Percentiles rank a stretch among this genome's conserved stretches.
Conservation (phyloP, 64 coral and sea anemone species). For the Pachyseris speciosa region DNA sequence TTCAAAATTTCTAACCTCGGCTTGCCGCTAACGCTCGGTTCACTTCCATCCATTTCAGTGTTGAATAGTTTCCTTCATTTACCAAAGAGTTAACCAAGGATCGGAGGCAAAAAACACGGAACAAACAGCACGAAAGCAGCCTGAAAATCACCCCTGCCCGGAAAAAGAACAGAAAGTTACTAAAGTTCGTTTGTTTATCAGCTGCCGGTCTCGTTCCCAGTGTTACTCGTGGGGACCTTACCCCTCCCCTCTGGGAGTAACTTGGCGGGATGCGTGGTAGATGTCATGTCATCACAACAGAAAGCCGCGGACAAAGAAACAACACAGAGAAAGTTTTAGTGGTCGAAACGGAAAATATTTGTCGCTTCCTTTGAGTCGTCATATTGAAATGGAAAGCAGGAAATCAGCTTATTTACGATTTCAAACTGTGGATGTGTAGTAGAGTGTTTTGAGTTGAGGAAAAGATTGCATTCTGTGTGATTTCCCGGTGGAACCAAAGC, state of each 20-base stretch:
- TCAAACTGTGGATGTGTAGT: neutral
- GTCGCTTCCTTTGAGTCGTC: neutral
- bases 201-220: neutral
- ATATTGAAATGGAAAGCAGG: constrained; percentile 13
- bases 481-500: too few relatives aligned
- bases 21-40: neutral
- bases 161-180: too few relatives aligned
- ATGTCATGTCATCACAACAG: constrained; percentile 6
- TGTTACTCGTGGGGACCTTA: neutral
- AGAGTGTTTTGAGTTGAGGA: neutral
- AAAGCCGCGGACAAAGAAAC: constrained; percentile 23
- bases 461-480: neutral
- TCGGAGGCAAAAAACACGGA: neutral
- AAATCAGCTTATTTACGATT: neutral
- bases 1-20: neutral
- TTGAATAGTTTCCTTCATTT: neutral
- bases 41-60: neutral
- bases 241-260: neutral
- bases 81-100: neutral
- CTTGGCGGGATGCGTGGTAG: neutral
- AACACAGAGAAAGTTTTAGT: constrained; percentile 24
- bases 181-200: neutral
- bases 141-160: neutral
- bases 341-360: neutral
- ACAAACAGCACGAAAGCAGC: neutral